These are phyloP conservation scores for Ennomos quercinarius DNA, from an alignment of 2,888 invertebrate genomes.

Conservation along the genomic window DNA sequence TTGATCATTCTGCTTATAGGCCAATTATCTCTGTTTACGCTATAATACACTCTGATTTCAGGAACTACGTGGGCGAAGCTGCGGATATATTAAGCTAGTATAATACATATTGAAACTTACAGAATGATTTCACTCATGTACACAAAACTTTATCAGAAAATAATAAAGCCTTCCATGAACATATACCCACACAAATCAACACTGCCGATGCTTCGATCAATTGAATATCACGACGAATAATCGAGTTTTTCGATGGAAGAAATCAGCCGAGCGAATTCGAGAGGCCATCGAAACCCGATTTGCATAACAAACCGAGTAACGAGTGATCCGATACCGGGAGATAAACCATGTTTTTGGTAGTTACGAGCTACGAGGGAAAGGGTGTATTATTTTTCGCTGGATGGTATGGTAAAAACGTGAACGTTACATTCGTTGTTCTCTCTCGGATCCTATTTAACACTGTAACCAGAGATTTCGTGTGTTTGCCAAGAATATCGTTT, in stretches of 20 bases:
- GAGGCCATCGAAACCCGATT: conserved; percentile 53
- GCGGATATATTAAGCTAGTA: too few relatives aligned
- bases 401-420: too few relatives aligned
- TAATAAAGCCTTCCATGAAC: conserved; percentile 28
- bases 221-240: conserved; percentile 45
- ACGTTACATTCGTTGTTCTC: too few relatives aligned
- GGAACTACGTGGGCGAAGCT: too few relatives aligned
- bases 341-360: conserved; percentile 36
- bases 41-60: too few relatives aligned
- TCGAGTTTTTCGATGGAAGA: conserved; percentile 42
- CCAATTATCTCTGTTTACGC: too few relatives aligned
- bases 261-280: conserved; percentile 46
- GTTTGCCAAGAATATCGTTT: too few relatives aligned
- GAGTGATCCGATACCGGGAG: conserved; percentile 40
- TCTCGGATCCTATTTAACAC: too few relatives aligned
- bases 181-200: conserved; percentile 38
- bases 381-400: neutral
- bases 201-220: conserved; percentile 33
- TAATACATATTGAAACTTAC: too few relatives aligned
- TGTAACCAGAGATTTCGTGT: too few relatives aligned
- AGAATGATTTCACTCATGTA: conserved; percentile 7
- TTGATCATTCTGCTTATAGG: too few relatives aligned
- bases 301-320: conserved; percentile 59
- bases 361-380: conserved; percentile 6
- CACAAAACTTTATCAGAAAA: conserved; percentile 20